Conservation (phyloP, 2,888 invertebrate genomes). For the Eurois occulta region DNA sequence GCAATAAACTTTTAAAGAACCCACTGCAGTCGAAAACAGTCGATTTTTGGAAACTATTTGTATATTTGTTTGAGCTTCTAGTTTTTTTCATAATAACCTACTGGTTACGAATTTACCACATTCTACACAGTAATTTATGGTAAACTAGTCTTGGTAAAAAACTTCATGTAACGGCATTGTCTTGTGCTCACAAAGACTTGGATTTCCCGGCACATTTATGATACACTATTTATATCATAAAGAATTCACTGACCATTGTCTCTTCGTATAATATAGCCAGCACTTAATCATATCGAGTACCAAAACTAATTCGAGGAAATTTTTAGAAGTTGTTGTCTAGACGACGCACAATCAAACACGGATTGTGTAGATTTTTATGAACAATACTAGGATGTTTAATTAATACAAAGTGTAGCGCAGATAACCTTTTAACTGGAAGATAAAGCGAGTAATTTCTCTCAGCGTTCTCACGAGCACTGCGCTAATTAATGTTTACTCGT, state of each 20-base stretch:
- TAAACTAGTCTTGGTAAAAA: constrained; percentile 53
- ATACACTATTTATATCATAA: constrained; percentile 58
- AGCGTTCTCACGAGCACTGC: constrained; percentile 61
- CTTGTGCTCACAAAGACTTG: constrained; percentile 58
- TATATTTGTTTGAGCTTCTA: background rate
- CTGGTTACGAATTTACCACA: constrained; percentile 13
- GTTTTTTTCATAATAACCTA: constrained; percentile 5
- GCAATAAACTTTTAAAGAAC: constrained; percentile 42
- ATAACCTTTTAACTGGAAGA: constrained; percentile 72
- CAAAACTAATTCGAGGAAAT: constrained; percentile 46
- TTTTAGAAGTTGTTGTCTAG: constrained; percentile 41
- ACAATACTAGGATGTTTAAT: constrained; percentile 58
- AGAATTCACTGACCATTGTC: constrained; percentile 59
- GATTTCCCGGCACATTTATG: constrained; percentile 62
- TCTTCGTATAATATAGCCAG: constrained; percentile 34
- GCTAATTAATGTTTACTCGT: constrained; percentile 62
- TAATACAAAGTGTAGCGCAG: constrained; percentile 61
- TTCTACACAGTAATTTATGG: constrained; percentile 49
- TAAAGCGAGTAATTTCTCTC: constrained; percentile 69
- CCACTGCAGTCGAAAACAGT: constrained; percentile 25
- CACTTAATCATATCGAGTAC: constrained; percentile 48
- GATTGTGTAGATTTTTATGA: constrained; percentile 51
- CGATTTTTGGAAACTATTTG: constrained; percentile 19
- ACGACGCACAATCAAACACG: constrained; percentile 40
- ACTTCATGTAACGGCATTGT: constrained; percentile 57